Evolutionary conservation across 2,797 vertebrate species (phyloP).

Genomic region (Eidolon dupreanum): DNA sequence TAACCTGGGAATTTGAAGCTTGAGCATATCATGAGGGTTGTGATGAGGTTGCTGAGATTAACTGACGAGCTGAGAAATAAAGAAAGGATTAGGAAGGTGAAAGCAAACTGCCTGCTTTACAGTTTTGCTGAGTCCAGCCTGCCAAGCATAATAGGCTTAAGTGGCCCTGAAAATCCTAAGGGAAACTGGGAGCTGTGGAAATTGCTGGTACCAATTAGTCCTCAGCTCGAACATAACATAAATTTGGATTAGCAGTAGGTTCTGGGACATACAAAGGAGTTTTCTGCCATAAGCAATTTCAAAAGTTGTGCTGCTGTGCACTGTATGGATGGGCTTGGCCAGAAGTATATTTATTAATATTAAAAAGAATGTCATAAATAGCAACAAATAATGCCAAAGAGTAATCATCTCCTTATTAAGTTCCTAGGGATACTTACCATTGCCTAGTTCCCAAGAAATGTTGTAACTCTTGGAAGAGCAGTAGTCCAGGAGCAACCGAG

Average conservation of each 20-base stretch:
- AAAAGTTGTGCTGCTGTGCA: not conserved
- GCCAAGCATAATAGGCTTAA: not conserved
- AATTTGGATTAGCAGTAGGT: not conserved
- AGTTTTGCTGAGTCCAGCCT: not conserved
- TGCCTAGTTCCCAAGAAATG: constrained; percentile 97
- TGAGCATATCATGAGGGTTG: not conserved
- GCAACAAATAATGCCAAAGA: not conserved
- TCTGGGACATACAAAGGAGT: not conserved
- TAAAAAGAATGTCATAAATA: not conserved
- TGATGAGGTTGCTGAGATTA: not conserved
- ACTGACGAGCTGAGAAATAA: not conserved
- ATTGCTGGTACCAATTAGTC: not conserved
- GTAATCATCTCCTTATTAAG: not conserved
- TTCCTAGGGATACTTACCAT: constrained; percentile 85
- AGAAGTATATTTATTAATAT: not conserved
- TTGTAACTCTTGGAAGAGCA: constrained; percentile 88
- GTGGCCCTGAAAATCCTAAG: not conserved
- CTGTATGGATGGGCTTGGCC: not conserved
- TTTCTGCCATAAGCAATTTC: not conserved
- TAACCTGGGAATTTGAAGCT: not conserved
- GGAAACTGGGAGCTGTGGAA: not conserved
- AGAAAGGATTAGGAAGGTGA: not conserved
- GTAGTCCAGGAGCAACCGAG: constrained; percentile 89
- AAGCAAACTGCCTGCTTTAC: not conserved
- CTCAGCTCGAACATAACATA: not conserved